A percentile compares a stretch with the other conserved stretches of the same genome.
Evolutionary conservation across 2,797 vertebrate species (phyloP).

Genomic region (Pangasius sanitwongsei): DNA sequence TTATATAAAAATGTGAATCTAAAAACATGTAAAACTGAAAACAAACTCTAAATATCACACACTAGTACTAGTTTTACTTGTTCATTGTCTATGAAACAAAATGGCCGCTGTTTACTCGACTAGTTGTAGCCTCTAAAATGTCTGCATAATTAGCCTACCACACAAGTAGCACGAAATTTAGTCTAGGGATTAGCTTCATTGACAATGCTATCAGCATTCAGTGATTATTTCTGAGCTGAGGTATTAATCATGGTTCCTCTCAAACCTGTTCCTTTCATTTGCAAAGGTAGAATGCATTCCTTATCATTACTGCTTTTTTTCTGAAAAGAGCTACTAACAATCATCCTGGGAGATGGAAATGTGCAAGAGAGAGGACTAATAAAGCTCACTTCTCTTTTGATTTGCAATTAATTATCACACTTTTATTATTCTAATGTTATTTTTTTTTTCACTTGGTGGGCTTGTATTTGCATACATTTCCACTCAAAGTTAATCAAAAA

Average conservation of each 20-base stretch:
- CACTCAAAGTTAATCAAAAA: neutral
- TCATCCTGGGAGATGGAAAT: constrained; percentile 30
- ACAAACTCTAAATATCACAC: neutral
- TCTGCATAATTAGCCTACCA: constrained; percentile 3
- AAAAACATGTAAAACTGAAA: neutral
- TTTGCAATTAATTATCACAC: constrained; percentile 15
- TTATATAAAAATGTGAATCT: neutral
- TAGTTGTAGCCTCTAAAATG: neutral
- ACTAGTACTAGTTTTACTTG: neutral
- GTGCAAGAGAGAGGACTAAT: constrained; percentile 34
- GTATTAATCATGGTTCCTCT: constrained; percentile 50
- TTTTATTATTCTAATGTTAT: constrained; percentile 6
- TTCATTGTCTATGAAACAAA: neutral
- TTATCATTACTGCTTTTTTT: constrained; percentile 41
- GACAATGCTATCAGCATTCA: constrained; percentile 34
- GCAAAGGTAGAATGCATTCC: constrained; percentile 26
- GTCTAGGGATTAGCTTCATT: constrained; percentile 19
- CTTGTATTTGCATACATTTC: constrained; percentile 17
- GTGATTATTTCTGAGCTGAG: constrained; percentile 37
- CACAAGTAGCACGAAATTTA: constrained; percentile 14
- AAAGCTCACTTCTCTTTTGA: constrained; percentile 28
- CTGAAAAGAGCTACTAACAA: constrained; percentile 42
- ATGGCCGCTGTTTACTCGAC: neutral
- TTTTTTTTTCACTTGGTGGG: neutral
- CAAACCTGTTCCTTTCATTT: constrained; percentile 9